Evolutionary conservation across 2,888 invertebrate genomes (phyloP), one percentile per base, ranked within the genome.

Genomic region (Operophtera brumata): DNA sequence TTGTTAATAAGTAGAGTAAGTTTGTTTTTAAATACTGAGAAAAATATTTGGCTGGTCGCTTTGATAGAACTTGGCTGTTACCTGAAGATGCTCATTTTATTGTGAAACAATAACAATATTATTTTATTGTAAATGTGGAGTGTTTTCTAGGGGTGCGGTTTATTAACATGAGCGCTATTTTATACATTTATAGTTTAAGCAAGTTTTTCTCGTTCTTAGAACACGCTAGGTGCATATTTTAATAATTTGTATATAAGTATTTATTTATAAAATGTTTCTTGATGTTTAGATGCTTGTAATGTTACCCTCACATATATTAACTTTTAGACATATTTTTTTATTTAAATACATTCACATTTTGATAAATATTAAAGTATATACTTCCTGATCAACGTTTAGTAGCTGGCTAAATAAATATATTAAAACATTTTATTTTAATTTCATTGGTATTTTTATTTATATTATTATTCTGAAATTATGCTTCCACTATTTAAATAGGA

Each of bases 41-140:
- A 77, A 77, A 83, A 86, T 83, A 83, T 85, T 84, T 84, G 86
- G 84, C 82, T 82, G 86, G 82, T 82, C 84, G 86, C 85, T 86
- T 84, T 73, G 69, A 69, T 84, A 86, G 83, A 80, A 70, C 70
- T 80, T 84, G 85, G 85, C 84, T 86, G 86, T 81, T 81, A 75
- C 72, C 69, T 77, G 71, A 68, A 77, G 73, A 73, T 73, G 80
- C 82, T 82, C 78, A 75, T 70, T 73, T 75, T 62, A 69, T 71
- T 80, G 80, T 82, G 77, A 68, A 67, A 65, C 46, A 59, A 49
- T 66, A 70, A 57, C 53, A 54, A n/a, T n/a, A n/a, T 25, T 40
- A 32, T 47, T 52, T 43, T 43, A 47, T 46, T 47, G 25, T 44
- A 44, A 14, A 45, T 57, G 62, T 57, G 50, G 47, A 54, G 55